A percentile compares a stretch with the other conserved stretches of the same genome.
Conservation (phyloP, 2,797 vertebrate species). For the Salmo trutta region DNA sequence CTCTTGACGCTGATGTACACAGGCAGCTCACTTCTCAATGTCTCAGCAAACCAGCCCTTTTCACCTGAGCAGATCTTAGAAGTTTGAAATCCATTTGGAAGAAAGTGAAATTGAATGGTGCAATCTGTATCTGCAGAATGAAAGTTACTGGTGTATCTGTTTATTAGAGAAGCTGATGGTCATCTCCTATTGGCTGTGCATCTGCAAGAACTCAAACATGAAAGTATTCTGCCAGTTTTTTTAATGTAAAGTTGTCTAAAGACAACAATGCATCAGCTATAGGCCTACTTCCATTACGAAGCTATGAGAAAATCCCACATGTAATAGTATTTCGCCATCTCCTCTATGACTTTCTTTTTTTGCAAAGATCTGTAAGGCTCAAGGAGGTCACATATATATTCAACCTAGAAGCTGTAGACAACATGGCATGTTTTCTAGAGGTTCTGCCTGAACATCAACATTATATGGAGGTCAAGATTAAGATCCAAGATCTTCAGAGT, state of each 20-base stretch:
- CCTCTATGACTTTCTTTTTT: too few relatives aligned
- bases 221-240: neutral
- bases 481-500: neutral
- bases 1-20: slow-evolving; percentile 66
- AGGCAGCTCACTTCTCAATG: slow-evolving; percentile 63
- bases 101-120: neutral
- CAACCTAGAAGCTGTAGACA: too few relatives aligned
- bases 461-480: neutral
- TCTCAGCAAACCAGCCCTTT: slow-evolving; percentile 65
- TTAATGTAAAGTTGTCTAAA: neutral
- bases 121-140: slow-evolving; percentile 7
- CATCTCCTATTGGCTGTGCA: neutral
- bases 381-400: too few relatives aligned
- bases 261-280: neutral
- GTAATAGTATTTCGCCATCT: neutral
- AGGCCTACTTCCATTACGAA: neutral
- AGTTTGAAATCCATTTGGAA: slow-evolving; percentile 48
- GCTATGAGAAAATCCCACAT: neutral
- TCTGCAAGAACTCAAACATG: slow-evolving; percentile 1
- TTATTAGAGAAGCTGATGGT: neutral
- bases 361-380: too few relatives aligned
- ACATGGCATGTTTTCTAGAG: neutral
- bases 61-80: slow-evolving; percentile 62
- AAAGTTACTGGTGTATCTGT: slow-evolving; percentile 1
- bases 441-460: neutral